Evolutionary conservation across 1,140 invertebrate species (phyloP), one percentile per base, ranked within the genome.

Genomic region (Drosophila seguyi): DNA sequence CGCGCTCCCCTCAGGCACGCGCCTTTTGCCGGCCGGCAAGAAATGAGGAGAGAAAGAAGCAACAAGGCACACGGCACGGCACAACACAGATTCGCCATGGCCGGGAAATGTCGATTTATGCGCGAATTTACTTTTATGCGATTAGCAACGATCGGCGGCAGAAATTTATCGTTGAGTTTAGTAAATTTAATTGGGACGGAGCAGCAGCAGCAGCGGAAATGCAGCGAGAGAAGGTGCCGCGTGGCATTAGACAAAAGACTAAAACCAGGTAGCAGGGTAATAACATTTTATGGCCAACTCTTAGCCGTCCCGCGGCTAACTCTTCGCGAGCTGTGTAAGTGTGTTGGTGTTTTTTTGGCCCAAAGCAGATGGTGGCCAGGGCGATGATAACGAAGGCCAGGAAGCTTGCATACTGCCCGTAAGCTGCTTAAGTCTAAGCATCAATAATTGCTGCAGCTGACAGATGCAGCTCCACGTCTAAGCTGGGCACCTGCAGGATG

Each of bases 71-170:
- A 29, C n/a, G n/a, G 29, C 1, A 0, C 29, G 10, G 11, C 31
- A 18, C 41, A 31, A 57, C 66, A 53, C n/a, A 50, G 52, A 71
- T 69, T 71, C 65, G 38, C 52, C 16, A 31, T 16, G 69, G 36
- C n/a, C 36, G 20, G 38, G 69, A 74, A 86, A 79, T 66, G 75
- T 61, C 81, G 86, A 90, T 90, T 90, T 90, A 90, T 85, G 85
- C 85, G 81, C 86, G 84, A 90, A 90, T 90, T 90, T 90, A 90
- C 81, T 90, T 90, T 90, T 90, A 90, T 90, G 85, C 85, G 85
- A 88, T 90, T 90, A 88, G 85, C 86, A 84, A 84, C 73, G 74
- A 88, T 79, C 84, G 66, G 74, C 75, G 74, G 82, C 74, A 79
- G 62, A 78, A 88, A 90, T 90, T 90, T 90, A 90, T 90, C 85